These are phyloP conservation scores for Tetheella fluctuosa DNA, from an alignment of 2,888 invertebrate species.

Conservation along the genomic window DNA sequence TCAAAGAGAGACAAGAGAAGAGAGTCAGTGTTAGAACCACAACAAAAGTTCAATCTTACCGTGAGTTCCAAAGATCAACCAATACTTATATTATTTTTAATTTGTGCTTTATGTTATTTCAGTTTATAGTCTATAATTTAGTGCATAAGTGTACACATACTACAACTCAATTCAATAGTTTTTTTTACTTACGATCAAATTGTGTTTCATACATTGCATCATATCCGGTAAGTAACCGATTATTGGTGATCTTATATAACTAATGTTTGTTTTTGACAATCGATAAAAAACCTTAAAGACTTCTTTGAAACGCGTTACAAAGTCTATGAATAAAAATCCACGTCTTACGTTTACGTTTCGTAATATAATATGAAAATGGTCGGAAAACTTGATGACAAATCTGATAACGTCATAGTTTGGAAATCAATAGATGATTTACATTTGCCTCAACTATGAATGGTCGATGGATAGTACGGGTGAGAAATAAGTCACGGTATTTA, in stretches of 20 bases:
- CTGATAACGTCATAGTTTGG: slow-evolving; percentile 14
- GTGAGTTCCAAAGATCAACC: too few species aligned
- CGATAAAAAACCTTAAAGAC: not conserved
- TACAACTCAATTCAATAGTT: too few species aligned
- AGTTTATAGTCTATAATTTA: too few species aligned
- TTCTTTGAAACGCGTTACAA: not conserved
- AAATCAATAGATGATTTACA: slow-evolving; percentile 17
- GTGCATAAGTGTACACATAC: too few species aligned
- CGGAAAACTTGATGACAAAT: slow-evolving; percentile 15
- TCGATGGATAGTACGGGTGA: slow-evolving; percentile 17
- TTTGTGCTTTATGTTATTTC: too few species aligned
- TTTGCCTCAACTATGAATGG: slow-evolving; percentile 5
- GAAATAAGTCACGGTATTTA: slow-evolving; percentile 14
- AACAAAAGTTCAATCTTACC: too few species aligned
- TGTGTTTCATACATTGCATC: not conserved
- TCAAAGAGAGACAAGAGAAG: too few species aligned
- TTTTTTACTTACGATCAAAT: not conserved
- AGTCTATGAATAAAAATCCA: not conserved
- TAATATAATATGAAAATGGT: slow-evolving; percentile 10
- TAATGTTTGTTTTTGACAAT: not conserved
- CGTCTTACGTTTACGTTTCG: slow-evolving; percentile 18
- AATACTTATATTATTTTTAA: too few species aligned
- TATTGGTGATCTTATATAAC: not conserved
- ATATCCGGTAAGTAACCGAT: not conserved
- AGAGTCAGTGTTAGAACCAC: too few species aligned